phyloP scores from a whole-genome alignment of 1,140 invertebrate species.

The Acromyrmex echinatior region DNA sequence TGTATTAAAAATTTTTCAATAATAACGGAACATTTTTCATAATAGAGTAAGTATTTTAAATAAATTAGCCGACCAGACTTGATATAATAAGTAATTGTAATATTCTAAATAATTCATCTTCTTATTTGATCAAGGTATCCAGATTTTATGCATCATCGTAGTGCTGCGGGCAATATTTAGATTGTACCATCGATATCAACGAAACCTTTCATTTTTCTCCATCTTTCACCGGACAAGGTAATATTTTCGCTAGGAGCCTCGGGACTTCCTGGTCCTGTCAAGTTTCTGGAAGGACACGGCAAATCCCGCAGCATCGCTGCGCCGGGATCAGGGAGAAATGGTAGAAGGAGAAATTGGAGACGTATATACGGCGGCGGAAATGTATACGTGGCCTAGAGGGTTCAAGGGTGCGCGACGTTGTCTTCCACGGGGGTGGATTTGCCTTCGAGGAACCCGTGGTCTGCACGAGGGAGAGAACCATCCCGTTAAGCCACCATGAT shows the following conservation, averaged over 20 bases:
- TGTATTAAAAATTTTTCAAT: neutral
- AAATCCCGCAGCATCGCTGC: conserved; percentile 64
- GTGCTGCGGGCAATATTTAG: conserved; percentile 4
- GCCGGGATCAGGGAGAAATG: conserved; percentile 32
- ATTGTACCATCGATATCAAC: conserved; percentile 44
- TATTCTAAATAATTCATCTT: neutral
- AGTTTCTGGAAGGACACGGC: conserved; percentile 67
- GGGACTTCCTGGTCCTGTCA: conserved; percentile 66
- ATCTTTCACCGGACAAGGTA: conserved; percentile 68
- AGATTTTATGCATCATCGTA: neutral
- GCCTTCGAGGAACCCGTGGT: conserved; percentile 69
- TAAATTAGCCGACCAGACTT: neutral
- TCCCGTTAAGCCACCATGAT: conserved; percentile 77
- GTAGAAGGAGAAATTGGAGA: conserved; percentile 74
- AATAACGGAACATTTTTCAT: neutral
- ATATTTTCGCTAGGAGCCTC: conserved; percentile 66
- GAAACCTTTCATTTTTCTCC: conserved; percentile 69
- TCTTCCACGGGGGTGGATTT: conserved; percentile 77
- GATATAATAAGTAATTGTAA: neutral
- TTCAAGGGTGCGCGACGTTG: conserved; percentile 72
- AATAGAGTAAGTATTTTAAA: neutral
- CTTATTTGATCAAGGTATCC: neutral
- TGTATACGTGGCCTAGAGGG: conserved; percentile 69
- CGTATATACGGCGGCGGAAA: conserved; percentile 61
- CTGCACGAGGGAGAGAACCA: conserved; percentile 67